Percentiles rank a stretch among this genome's conserved stretches.
These are phyloP conservation scores for Megaceryle torquata DNA, from an alignment of 2,113 vertebrate species.

Conservation along the genomic window DNA sequence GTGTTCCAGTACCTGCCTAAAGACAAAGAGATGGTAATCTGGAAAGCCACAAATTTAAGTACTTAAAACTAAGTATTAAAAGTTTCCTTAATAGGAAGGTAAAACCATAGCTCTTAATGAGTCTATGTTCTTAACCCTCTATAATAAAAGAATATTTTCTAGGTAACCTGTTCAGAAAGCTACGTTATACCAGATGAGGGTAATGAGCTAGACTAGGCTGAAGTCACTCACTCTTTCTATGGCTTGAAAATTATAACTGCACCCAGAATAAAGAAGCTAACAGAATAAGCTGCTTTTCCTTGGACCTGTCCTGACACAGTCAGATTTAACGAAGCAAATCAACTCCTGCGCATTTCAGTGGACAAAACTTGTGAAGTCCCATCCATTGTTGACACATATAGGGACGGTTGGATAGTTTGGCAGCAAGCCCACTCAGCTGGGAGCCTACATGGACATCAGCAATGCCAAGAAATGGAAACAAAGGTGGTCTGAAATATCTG, in stretches of 20 bases:
- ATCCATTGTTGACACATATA: neutral
- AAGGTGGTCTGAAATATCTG: neutral
- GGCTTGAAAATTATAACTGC: neutral
- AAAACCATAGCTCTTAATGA: neutral
- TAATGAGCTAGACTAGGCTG: neutral
- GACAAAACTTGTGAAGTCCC: neutral
- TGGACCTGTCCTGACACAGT: accelerated
- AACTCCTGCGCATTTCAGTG: neutral
- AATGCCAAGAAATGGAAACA: neutral
- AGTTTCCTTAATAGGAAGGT: neutral
- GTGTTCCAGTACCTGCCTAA: neutral
- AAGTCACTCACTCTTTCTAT: neutral
- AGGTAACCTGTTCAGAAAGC: neutral
- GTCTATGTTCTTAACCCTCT: neutral
- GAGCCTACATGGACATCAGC: neutral
- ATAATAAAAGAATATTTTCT: neutral
- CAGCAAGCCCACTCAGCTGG: neutral
- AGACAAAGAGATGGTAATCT: neutral
- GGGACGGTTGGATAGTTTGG: neutral
- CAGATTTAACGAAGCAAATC: neutral
- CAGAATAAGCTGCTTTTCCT: neutral
- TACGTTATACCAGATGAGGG: neutral
- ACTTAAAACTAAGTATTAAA: neutral
- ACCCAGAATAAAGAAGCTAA: neutral
- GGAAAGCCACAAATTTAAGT: neutral